A percentile compares a stretch with the other conserved stretches of the same genome.
These are phyloP conservation scores for Xerus inauris DNA, from an alignment of 2,113 vertebrate genomes.

Conservation along the genomic window DNA sequence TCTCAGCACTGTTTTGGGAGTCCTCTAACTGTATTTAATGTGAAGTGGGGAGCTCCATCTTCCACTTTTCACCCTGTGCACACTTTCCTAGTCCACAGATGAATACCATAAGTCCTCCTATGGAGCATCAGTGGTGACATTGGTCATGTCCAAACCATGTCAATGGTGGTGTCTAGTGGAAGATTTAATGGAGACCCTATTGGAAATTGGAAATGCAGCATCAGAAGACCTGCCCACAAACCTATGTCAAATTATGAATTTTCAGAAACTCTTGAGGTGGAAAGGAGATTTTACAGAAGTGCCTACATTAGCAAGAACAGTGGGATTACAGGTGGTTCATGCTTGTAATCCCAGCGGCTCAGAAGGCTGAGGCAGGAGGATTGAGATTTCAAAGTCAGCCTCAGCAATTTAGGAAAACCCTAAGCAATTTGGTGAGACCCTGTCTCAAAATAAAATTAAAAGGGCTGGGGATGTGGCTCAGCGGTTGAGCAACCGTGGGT, in stretches of 20 bases:
- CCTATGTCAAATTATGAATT: background rate
- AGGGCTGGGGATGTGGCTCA: no score
- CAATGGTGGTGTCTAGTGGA: background rate
- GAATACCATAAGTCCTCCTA: background rate
- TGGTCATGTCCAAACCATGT: background rate
- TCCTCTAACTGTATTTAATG: background rate
- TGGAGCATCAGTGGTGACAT: background rate
- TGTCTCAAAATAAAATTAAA: no score
- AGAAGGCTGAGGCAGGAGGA: no score
- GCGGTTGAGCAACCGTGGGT: no score
- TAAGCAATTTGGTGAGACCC: no score
- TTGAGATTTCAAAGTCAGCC: no score
- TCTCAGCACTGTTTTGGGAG: background rate
- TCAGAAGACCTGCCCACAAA: background rate
- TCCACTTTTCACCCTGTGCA: no score
- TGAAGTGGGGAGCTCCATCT: background rate
- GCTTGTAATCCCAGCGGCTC: no score
- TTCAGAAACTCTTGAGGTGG: background rate
- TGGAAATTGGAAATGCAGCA: background rate
- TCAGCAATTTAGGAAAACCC: no score
- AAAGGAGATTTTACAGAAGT: background rate
- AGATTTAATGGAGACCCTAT: background rate
- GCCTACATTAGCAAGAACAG: background rate
- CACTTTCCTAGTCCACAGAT: background rate
- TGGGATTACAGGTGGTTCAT: no score